These are phyloP conservation scores for Eulacestoma nigropectus DNA, from an alignment of 2,113 vertebrate species.

Conservation along the genomic window DNA sequence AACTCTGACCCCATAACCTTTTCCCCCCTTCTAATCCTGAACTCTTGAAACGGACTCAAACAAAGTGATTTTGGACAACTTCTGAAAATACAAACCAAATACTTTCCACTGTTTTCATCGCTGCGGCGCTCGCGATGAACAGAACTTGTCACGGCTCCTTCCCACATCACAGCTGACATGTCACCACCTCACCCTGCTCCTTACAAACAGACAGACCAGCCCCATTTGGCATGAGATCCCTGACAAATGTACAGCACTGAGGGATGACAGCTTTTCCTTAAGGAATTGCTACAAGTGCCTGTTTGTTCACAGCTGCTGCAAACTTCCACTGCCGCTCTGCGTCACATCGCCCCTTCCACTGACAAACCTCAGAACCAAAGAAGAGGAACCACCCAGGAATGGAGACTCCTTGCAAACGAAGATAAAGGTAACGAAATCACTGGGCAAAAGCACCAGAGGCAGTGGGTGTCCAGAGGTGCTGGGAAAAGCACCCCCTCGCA, in stretches of 20 bases:
- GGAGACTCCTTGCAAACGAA: background rate
- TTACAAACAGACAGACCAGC: background rate
- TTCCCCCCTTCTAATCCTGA: background rate
- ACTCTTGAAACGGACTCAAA: background rate
- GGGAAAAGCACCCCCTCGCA: background rate
- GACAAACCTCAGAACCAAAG: background rate
- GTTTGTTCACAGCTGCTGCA: background rate
- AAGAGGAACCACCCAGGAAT: background rate
- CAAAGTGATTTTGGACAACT: background rate
- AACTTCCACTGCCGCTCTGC: background rate
- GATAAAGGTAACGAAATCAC: background rate
- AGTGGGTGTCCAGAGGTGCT: background rate
- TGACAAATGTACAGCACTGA: background rate
- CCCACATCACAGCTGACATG: background rate
- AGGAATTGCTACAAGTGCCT: background rate
- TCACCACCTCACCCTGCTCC: background rate
- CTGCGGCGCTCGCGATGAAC: background rate
- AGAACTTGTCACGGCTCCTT: background rate
- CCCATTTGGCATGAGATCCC: background rate
- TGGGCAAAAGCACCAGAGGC: background rate
- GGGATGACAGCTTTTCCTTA: background rate
- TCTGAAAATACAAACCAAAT: background rate
- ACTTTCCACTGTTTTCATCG: background rate
- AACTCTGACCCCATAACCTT: background rate
- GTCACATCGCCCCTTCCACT: accelerated